These are phyloP conservation scores for Channa striata DNA, from an alignment of 2,797 vertebrate genomes.

Conservation along the genomic window DNA sequence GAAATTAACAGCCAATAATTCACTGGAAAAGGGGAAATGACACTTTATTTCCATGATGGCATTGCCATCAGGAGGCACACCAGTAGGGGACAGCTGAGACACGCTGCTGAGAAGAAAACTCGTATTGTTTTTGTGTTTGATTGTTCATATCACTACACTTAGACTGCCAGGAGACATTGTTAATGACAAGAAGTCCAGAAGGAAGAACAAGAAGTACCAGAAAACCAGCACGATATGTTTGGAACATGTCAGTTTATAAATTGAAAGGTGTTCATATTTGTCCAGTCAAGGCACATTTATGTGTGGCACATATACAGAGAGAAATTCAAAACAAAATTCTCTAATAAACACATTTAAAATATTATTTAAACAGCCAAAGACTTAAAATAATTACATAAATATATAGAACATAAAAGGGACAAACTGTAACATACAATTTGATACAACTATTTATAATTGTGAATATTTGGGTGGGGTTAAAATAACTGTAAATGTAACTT, in stretches of 20 bases:
- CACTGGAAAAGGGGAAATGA: slow-evolving; percentile 52
- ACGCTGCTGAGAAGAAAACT: slow-evolving; percentile 17
- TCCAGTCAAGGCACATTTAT: not conserved
- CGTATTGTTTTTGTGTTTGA: slow-evolving; percentile 16
- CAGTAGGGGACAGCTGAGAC: slow-evolving; percentile 8
- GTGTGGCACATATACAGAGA: not conserved
- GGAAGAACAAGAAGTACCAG: not conserved
- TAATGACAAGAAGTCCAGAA: slow-evolving; percentile 34
- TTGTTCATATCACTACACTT: slow-evolving; percentile 10
- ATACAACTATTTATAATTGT: not conserved
- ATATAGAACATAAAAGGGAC: not conserved
- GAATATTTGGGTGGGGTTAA: not conserved
- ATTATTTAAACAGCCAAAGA: not conserved
- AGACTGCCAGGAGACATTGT: slow-evolving; percentile 5
- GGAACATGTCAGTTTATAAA: not conserved
- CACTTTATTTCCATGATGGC: slow-evolving; percentile 43
- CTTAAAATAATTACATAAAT: not conserved
- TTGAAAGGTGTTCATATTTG: not conserved
- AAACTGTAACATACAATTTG: not conserved
- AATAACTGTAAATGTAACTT: not conserved
- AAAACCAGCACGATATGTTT: slow-evolving; percentile 11
- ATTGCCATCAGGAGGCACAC: slow-evolving; percentile 21
- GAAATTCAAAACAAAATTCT: not conserved
- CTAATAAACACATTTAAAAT: not conserved
- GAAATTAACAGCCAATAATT: slow-evolving; percentile 71